Evolutionary conservation across 92 coral and sea anemone genomes (phyloP).

Genomic region (Bergia puertoricense): DNA sequence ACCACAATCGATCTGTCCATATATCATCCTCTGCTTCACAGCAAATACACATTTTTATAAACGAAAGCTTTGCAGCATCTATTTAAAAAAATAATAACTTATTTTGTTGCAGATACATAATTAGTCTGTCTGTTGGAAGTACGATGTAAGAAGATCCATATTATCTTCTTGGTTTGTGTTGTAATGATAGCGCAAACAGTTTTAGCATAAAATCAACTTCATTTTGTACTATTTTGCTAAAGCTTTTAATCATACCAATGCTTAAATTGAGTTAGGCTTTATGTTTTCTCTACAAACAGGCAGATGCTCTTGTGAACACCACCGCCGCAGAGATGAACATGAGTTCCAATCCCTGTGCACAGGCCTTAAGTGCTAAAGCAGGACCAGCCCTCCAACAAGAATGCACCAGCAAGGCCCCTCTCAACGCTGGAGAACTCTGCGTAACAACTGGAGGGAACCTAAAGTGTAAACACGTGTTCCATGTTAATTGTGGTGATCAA

Average conservation of each 20-base stretch:
- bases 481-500: constrained; percentile 29
- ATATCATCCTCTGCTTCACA: no score
- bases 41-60: no score
- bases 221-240: not conserved
- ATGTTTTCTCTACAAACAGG: constrained; percentile 24
- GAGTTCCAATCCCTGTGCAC: constrained; percentile 44
- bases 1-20: no score
- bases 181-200: not conserved
- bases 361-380: constrained; percentile 41
- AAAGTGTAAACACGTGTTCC: constrained; percentile 45
- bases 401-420: constrained; percentile 28
- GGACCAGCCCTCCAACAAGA: constrained; percentile 55
- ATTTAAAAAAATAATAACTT: no score
- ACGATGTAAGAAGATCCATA: not conserved
- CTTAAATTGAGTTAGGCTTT: not conserved
- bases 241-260: no score
- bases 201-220: not conserved
- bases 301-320: constrained; percentile 51
- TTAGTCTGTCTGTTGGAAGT: not conserved
- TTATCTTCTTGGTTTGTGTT: not conserved
- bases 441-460: constrained; percentile 46
- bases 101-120: no score
- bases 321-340: constrained; percentile 42
- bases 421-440: constrained; percentile 39
- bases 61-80: no score